Base-by-base conservation (phyloP, 2,797 vertebrate genomes). In the Thunnus albacares region DNA sequence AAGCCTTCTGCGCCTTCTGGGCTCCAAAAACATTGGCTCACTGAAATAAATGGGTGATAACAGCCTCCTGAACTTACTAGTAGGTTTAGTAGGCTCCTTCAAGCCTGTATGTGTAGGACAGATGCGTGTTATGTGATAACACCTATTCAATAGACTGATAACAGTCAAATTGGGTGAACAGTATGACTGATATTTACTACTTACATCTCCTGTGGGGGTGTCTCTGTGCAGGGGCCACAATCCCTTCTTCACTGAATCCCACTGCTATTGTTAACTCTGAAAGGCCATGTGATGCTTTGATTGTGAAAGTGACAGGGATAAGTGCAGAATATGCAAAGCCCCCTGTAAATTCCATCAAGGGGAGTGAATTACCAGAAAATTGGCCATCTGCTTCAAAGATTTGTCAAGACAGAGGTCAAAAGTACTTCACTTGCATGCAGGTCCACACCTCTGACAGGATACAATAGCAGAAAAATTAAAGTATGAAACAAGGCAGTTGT, bases 271-370 rank as follows among this genome's bases (percentile, higher is more conserved):
- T 88, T 84, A 26, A 35, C 53, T 63, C 56, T 66, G 64, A 87
- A 85, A 84, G 84, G 75, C 55, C 55, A 26, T 18, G 67, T 59
- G 82, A 84, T 71, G 83, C 72, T 81, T 73, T 86, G 87, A 89
- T 85, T 85, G 71, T 41, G 77, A 63, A 81, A 83, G 82, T 89
- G 82, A 86, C 84, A 61, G 77, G 79, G 78, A 85, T 65, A 72
- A 83, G 74, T 41, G 61, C 60, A 81, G 79, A 85, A 86, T 88
- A 87, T 88, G 87, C 82, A 91, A 90, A 91, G 77, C 77, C 66
- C n/a, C 65, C 65, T 81, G 68, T 79, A 91, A 90, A 90, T 92
- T 86, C 82, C 88, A 89, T 91, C 88, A 90, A 90, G 86, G 64
- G 78, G 74, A 82, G 69, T 71, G 83, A 90, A 88, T 89, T 77